These are phyloP conservation scores for Entomobrya multifasciata DNA, from an alignment of 2,888 invertebrate species.

Conservation along the genomic window DNA sequence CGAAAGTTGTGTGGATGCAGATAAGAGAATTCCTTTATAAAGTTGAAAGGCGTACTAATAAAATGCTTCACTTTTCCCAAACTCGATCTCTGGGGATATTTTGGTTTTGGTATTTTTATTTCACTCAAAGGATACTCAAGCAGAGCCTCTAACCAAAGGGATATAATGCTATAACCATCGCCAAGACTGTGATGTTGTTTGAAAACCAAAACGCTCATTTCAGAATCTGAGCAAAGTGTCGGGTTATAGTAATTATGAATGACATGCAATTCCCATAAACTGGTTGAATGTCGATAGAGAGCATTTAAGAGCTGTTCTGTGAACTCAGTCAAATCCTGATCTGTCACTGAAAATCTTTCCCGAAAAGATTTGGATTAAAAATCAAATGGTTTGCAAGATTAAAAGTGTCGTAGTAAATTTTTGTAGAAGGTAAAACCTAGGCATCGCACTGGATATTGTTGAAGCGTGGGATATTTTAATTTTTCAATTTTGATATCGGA, in stretches of 20 bases:
- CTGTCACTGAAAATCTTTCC: neutral
- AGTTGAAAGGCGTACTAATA: neutral
- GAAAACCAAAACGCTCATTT: slow-evolving; percentile 4
- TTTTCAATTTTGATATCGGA: neutral
- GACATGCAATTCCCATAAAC: slow-evolving; percentile 37
- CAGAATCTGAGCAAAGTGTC: neutral
- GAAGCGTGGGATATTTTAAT: slow-evolving; percentile 14
- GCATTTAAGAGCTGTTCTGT: slow-evolving; percentile 37
- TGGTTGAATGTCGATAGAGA: neutral
- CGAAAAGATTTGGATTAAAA: neutral
- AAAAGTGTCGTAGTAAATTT: neutral
- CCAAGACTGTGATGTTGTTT: slow-evolving; percentile 42
- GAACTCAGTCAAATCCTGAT: neutral
- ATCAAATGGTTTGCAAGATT: slow-evolving; percentile 31
- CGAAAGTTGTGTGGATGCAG: neutral
- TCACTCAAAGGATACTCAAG: slow-evolving; percentile 8
- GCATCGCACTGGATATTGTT: slow-evolving; percentile 39
- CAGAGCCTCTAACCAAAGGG: neutral
- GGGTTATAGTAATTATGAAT: slow-evolving; percentile 24
- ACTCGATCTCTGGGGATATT: neutral
- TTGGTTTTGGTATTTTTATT: slow-evolving; percentile 18
- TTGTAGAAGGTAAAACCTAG: slow-evolving; percentile 46
- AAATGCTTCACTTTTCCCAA: neutral
- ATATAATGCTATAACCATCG: slow-evolving; percentile 36
- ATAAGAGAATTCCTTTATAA: neutral